Evolutionary conservation across 2,113 vertebrate species (phyloP).

Genomic region (Halichoeres trimaculatus): DNA sequence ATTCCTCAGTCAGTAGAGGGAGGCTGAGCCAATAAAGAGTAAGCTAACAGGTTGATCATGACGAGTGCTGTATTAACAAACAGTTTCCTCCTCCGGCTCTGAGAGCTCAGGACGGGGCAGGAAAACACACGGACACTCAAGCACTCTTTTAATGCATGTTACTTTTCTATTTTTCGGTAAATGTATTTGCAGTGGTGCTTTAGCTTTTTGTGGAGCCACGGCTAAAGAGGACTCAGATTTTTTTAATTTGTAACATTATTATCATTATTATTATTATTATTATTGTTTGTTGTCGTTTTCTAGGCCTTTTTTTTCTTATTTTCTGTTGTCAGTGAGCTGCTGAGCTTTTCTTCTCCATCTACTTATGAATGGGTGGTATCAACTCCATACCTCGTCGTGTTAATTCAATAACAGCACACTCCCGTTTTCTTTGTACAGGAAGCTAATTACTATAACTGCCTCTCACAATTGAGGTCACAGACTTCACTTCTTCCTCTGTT

Average conservation of each 20-base stretch:
- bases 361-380: slow-evolving; percentile 62
- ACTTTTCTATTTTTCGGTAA: slow-evolving; percentile 66
- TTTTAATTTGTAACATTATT: slow-evolving; percentile 15
- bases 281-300: slow-evolving; percentile 25
- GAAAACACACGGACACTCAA: slow-evolving; percentile 39
- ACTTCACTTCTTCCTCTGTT: slow-evolving; percentile 17
- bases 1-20: slow-evolving; percentile 25
- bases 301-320: slow-evolving; percentile 17
- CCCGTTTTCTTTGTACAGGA: slow-evolving; percentile 52
- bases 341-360: slow-evolving; percentile 48
- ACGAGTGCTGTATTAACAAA: slow-evolving; percentile 58
- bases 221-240: slow-evolving; percentile 31
- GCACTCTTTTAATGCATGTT: slow-evolving; percentile 77
- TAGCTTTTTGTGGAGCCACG: slow-evolving; percentile 43
- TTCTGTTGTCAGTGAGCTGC: slow-evolving; percentile 39
- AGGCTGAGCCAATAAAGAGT: slow-evolving; percentile 61
- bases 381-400: slow-evolving; percentile 76
- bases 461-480: slow-evolving; percentile 43
- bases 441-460: slow-evolving; percentile 43
- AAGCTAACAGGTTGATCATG: slow-evolving; percentile 55
- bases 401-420: slow-evolving; percentile 54
- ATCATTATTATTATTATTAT: slow-evolving; percentile 7
- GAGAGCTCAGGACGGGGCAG: slow-evolving; percentile 32
- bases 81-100: slow-evolving; percentile 38
- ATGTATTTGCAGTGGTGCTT: slow-evolving; percentile 73